Percentiles rank a stretch among this genome's conserved stretches.
Conservation (phyloP, 2,888 invertebrate species). For the Cremastobaeus sp. region DNA sequence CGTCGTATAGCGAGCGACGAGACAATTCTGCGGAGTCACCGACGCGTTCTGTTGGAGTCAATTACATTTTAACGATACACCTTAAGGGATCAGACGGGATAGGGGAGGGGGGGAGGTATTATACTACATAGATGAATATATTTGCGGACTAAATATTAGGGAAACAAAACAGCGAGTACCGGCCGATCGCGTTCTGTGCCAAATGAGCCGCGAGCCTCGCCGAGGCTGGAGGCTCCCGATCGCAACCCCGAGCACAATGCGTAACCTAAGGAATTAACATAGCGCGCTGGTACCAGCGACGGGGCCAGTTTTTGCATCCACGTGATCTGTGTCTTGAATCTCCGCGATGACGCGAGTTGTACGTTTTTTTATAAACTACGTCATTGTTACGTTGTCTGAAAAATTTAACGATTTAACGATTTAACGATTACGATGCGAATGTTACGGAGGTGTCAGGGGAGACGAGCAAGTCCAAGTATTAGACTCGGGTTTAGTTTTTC, state of each 20-base stretch:
- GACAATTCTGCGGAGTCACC: slow-evolving; percentile 58
- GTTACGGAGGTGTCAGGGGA: slow-evolving; percentile 31
- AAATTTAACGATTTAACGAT: slow-evolving; percentile 58
- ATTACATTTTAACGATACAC: slow-evolving; percentile 76
- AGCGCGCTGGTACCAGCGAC: slow-evolving; percentile 76
- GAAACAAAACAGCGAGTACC: slow-evolving; percentile 75
- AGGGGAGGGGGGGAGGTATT: slow-evolving; percentile 36
- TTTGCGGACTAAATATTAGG: slow-evolving; percentile 55
- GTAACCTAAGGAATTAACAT: slow-evolving; percentile 13
- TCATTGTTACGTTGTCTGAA: slow-evolving; percentile 56
- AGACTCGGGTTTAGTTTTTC: slow-evolving; percentile 6
- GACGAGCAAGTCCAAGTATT: slow-evolving; percentile 29
- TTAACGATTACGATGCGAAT: slow-evolving; percentile 60
- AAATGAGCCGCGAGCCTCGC: slow-evolving; percentile 72
- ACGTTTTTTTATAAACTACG: slow-evolving; percentile 51
- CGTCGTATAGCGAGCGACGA: slow-evolving; percentile 47
- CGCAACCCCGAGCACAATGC: slow-evolving; percentile 48
- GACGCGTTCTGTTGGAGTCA: slow-evolving; percentile 76
- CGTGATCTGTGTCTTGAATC: slow-evolving; percentile 76
- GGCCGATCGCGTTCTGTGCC: slow-evolving; percentile 75
- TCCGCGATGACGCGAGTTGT: slow-evolving; percentile 58
- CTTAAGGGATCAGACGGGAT: slow-evolving; percentile 56
- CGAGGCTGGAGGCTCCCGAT: too few relatives aligned
- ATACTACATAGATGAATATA: slow-evolving; percentile 31
- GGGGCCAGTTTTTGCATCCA: slow-evolving; percentile 77